These are phyloP conservation scores for Philopotamus ludificatus DNA, from an alignment of 1,140 invertebrate genomes.

Conservation along the genomic window DNA sequence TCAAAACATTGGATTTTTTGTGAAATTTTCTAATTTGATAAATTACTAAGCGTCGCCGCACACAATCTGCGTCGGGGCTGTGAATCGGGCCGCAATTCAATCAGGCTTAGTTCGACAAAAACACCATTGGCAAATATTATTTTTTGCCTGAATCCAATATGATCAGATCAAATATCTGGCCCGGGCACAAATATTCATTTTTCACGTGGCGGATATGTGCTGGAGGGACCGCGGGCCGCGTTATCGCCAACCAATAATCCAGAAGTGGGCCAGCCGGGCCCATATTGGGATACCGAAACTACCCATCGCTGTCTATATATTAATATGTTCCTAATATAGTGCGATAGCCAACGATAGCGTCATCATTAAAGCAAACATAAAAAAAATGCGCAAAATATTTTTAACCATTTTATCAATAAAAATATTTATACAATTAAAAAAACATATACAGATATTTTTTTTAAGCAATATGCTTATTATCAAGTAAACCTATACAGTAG, in stretches of 20 bases:
- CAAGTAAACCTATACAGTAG: too few species aligned
- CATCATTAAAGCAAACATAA: too few species aligned
- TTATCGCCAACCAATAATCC: not conserved
- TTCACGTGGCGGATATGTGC: not conserved
- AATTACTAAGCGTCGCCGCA: too few species aligned
- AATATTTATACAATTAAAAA: too few species aligned
- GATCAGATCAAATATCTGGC: constrained; percentile 2
- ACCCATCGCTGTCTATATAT: too few species aligned
- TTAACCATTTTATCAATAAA: too few species aligned
- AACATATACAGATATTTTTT: too few species aligned
- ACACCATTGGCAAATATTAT: constrained; percentile 15
- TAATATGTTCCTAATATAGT: too few species aligned
- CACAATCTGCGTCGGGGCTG: too few species aligned
- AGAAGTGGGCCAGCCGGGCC: not conserved
- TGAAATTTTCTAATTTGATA: not conserved
- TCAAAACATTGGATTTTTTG: constrained; percentile 16
- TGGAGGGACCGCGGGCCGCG: not conserved
- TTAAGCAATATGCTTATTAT: too few species aligned
- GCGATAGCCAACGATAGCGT: too few species aligned
- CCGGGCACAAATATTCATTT: not conserved
- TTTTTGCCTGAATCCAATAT: not conserved
- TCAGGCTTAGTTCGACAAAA: constrained; percentile 17
- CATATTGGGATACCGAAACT: not conserved
- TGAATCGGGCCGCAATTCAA: constrained; percentile 26
- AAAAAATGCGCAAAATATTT: too few species aligned